Conservation (phyloP, 2,888 invertebrate species). For the Hypomecis punctinalis region DNA sequence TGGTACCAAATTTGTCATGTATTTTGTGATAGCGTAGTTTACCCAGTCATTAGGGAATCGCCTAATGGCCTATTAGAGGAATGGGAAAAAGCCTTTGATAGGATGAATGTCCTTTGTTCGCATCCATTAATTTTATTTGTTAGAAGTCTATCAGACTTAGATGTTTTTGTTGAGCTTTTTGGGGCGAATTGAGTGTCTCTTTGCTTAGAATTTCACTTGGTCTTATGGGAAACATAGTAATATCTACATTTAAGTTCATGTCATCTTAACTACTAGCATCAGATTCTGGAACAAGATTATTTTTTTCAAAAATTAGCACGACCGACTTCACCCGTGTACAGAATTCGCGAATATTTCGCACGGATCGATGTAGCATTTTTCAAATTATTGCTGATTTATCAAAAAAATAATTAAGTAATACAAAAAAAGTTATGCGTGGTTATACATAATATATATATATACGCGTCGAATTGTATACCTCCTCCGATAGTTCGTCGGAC, state of each 20-base stretch:
- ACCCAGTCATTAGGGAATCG: slow-evolving; percentile 29
- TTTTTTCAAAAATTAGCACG: no score
- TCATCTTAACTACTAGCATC: no score
- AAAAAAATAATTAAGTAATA: no score
- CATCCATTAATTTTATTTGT: slow-evolving; percentile 34
- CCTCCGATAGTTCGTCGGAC: no score
- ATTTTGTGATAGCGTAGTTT: slow-evolving; percentile 8
- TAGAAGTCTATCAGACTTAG: slow-evolving; percentile 22
- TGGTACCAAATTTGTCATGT: slow-evolving; percentile 9
- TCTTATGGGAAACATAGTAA: neutral
- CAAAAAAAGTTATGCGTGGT: no score
- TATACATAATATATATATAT: no score
- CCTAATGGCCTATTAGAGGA: slow-evolving; percentile 35
- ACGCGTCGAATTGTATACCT: no score
- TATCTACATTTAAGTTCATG: neutral
- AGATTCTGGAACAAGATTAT: no score
- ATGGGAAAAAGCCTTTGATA: slow-evolving; percentile 33
- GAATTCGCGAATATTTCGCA: no score
- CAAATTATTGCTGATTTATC: no score
- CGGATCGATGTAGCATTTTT: no score
- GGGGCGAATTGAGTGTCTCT: neutral
- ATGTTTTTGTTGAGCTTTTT: slow-evolving; percentile 4
- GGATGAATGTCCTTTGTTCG: slow-evolving; percentile 34
- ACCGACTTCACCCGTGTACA: no score
- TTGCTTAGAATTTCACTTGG: neutral